phyloP scores from a whole-genome alignment of 2,888 invertebrate species.

The Cephus nigrinus region DNA sequence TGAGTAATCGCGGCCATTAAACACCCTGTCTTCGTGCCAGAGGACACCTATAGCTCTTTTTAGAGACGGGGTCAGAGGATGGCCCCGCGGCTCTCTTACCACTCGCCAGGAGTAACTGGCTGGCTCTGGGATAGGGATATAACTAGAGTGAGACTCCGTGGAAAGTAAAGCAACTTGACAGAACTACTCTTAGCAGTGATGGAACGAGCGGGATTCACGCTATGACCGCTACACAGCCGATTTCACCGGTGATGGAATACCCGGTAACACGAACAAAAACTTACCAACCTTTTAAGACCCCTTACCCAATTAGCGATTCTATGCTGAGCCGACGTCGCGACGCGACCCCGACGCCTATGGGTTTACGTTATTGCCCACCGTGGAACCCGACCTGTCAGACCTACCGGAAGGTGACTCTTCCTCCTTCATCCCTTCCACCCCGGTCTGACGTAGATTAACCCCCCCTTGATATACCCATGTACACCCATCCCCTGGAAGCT shows the following conservation, averaged over 20 bases:
- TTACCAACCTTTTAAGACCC: background rate
- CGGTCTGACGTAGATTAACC: background rate
- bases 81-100: background rate
- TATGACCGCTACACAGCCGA: conserved; percentile 57
- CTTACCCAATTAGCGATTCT: conserved; percentile 41
- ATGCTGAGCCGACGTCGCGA: conserved; percentile 18
- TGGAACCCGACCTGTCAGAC: background rate
- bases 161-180: conserved; percentile 11
- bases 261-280: conserved; percentile 21
- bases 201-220: conserved; percentile 53
- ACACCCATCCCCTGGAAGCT: background rate
- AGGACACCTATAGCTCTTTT: conserved; percentile 27
- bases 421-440: background rate
- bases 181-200: conserved; percentile 47
- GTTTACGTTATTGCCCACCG: background rate
- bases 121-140: background rate
- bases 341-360: background rate
- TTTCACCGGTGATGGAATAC: conserved; percentile 51
- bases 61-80: conserved; percentile 25
- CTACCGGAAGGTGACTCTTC: background rate
- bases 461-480: too few species aligned
- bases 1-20: conserved; percentile 65
- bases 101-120: background rate
- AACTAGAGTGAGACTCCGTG: conserved; percentile 12
- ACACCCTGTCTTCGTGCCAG: conserved; percentile 57